Base-by-base conservation (phyloP, 2,797 vertebrate species). In the Crenuchus spilurus region DNA sequence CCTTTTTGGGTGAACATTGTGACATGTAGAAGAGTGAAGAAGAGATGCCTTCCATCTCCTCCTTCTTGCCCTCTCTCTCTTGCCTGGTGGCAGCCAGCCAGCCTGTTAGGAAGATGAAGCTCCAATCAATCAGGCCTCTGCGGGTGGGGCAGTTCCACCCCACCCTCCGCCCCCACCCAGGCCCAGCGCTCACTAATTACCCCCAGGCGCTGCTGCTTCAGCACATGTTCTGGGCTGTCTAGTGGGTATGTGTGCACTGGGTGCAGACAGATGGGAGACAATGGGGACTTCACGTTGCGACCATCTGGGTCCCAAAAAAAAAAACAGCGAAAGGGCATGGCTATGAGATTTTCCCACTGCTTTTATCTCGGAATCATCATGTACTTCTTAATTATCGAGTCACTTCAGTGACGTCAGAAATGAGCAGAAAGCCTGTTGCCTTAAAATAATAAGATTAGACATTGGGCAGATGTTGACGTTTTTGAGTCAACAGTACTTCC, bases 71-170 rank as follows among this genome's bases (percentile, higher is more conserved):
- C 63, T 20, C 14, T 4, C 35, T 9, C 31, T 16, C 37, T n/a
- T 75, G 79, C 83, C 86, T 80, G 81, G 83, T 93, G 91, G 92
- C 91, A 85, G 85, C 70, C 81, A 84, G 89, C 92, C 92, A 94
- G 90, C 86, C 92, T 74, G 87, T 94, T 94, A 94, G 91, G 84
- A 91, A 93, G 91, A 94, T 94, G 91, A 93, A 89, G 87, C 90
- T 94, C 91, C 92, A 92, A 90, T 94, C 93, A 94, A 93, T 94
- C 93, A 94, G 89, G 69, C 77, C 85, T 83, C 86, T 80, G 84
- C 62, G 75, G 88, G 88, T 71, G 76, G 66, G 65, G 70, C 44
- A 58, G 16, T 39, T 13, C 26, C 8, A 13, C 16, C 6, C 11
- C 9, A 30, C 16, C 41, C 11, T 24, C 18, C 16, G 5, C 22